Conservation (phyloP, 2,888 invertebrate genomes). For the Chymomyza procnemis region DNA sequence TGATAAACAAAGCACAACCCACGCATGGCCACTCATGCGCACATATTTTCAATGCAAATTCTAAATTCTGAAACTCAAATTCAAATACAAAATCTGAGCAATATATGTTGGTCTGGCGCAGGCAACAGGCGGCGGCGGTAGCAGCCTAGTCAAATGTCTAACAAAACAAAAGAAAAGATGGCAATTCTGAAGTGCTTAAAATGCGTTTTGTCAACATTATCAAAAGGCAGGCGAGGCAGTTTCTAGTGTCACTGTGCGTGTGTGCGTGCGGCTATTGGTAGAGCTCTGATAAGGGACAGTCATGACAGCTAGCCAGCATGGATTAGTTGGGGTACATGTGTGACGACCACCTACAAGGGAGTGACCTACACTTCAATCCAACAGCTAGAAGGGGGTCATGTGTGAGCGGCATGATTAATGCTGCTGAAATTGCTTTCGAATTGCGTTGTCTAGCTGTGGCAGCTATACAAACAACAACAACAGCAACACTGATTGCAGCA, state of each 20-base stretch:
- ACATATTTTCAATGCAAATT: slow-evolving; percentile 29
- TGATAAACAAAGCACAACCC: slow-evolving; percentile 12
- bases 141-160: slow-evolving; percentile 24
- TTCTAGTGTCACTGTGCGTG: neutral
- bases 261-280: neutral
- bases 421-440: slow-evolving; percentile 70
- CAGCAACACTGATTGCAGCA: slow-evolving; percentile 25
- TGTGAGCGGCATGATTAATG: slow-evolving; percentile 63
- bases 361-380: neutral
- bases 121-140: slow-evolving; percentile 1
- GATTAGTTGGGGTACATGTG: neutral
- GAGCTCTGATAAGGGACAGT: neutral
- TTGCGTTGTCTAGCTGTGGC: slow-evolving; percentile 43
- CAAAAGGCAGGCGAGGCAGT: slow-evolving; percentile 36
- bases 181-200: slow-evolving; percentile 69
- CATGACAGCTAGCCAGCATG: neutral
- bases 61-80: slow-evolving; percentile 43
- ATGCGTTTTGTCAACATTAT: slow-evolving; percentile 76
- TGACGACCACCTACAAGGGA: neutral
- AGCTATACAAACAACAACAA: slow-evolving; percentile 29
- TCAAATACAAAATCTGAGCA: slow-evolving; percentile 49
- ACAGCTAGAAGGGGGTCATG: neutral
- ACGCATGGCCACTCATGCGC: slow-evolving; percentile 7
- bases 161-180: slow-evolving; percentile 60
- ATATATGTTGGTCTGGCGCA: neutral